Evolutionary conservation across 2,888 invertebrate genomes (phyloP), one percentile per base, ranked within the genome.

Genomic region (Oligia strigilis): DNA sequence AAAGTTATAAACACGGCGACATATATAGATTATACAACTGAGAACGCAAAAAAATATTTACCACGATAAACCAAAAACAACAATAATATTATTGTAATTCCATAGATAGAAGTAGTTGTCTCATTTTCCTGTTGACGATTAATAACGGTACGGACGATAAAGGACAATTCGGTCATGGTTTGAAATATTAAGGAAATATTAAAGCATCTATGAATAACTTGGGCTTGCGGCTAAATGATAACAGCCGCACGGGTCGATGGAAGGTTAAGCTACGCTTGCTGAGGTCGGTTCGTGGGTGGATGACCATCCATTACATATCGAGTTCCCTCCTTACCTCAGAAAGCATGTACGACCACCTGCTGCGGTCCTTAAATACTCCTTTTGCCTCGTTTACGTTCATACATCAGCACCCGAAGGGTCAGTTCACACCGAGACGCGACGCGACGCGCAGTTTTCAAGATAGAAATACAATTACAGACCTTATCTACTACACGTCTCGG

Each of bases 41-140:
- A n/a, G 17, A 43, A 76, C 1, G 29, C 23, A 58, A 17, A 46
- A 65, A 40, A 71, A 71, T n/a, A 40, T 55, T 64, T 60, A 60
- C 23, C n/a, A 46, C 13, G 11, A 23, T 77, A 64, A 29, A 17
- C 11, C 1, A 55, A 43, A 73, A 76, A 77, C 43, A 75, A 77
- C 17, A 71, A 71, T 17, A 77, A 55, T 65, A 75, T 77, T 75
- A 55, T 75, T 78, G 23, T 43, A 49, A 36, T 77, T 66, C 65
- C 23, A 65, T 46, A 76, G 17, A 58, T 77, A 66, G 4, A 43
- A 14, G 9, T 19, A 9, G 55, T 23, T 17, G 58, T 66, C 55
- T 49, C 49, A 67, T 77, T 79, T 66, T 78, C 79, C 79, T 80
- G 79, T 80, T 80, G 65, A 78, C 29, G 11, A 23, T 19, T 36